Percentiles rank a stretch among this genome's conserved stretches.
phyloP scores from a whole-genome alignment of 2,113 vertebrate genomes.

The Psophia crepitans region DNA sequence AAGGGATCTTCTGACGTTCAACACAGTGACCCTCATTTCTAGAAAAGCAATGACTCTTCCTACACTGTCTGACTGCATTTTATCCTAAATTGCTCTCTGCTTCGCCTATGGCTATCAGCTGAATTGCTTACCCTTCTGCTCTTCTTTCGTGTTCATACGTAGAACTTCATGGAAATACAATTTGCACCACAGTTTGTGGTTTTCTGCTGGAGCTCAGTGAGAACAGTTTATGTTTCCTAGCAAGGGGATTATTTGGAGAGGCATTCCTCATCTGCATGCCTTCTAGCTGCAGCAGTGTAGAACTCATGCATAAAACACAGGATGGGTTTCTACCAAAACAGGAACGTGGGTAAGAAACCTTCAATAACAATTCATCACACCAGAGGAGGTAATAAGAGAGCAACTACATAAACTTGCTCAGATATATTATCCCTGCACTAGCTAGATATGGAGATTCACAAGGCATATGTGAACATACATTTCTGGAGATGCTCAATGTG shows the following conservation, averaged over 20 bases:
- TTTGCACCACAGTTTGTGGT: background rate
- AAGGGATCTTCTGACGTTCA: background rate
- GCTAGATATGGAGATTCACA: background rate
- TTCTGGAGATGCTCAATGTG: background rate
- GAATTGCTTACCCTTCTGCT: background rate
- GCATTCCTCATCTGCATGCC: background rate
- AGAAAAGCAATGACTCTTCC: background rate
- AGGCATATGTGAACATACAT: background rate
- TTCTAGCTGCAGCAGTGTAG: background rate
- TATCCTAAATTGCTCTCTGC: background rate
- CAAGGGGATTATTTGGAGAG: background rate
- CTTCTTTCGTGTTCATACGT: background rate
- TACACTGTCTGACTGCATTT: background rate
- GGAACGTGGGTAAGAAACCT: background rate
- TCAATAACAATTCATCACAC: background rate
- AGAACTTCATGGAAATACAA: background rate
- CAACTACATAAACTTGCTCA: background rate
- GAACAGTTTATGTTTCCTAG: constrained; percentile 1
- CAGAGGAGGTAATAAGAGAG: background rate
- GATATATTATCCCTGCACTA: background rate
- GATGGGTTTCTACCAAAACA: background rate
- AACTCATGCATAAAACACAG: background rate
- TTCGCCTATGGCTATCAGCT: background rate
- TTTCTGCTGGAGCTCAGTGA: background rate
- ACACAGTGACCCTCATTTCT: background rate